Evolutionary conservation across 35 echinoderm and acorn worm species (phyloP), one percentile per base, ranked within the genome.

Genomic region (Strongylocentrotus purpuratus): DNA sequence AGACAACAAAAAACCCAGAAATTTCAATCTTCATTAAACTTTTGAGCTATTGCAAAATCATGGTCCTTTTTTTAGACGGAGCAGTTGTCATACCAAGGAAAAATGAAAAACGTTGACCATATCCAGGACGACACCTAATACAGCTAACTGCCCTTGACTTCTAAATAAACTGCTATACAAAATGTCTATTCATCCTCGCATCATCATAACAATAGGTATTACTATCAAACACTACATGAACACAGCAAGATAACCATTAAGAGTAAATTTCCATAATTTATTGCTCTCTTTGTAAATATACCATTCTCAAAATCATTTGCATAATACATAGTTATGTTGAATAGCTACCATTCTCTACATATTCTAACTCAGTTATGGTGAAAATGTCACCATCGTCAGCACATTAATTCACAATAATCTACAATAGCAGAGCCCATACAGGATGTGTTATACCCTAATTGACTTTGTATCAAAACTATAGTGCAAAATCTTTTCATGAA

Each of bases 211-310:
- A 41, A 41, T 41, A 41, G n/a, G 35, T 41, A 41, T n/a, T 41
- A 41, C 35, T 41, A 41, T 41, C 35, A 41, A 41, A 41, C 35
- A 41, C 35, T 18, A 78, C 28, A 78, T 18, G 65, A n/a, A 7
- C 65, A 78, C 7, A 8, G 65, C 20, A n/a, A 78, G 65, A 78
- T 78, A 78, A 78, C 6, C 28, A 78, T 70, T n/a, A n/a, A n/a
- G 65, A 28, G 9, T 89, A 41, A 89, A 89, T 89, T 89, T 89
- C 45, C 33, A 89, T 89, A 89, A 89, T 89, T 89, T 89, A 89
- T 89, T 89, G 87, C 87, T 89, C 45, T 89, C 87, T 89, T 78
- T 78, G 65, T 78, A 78, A 22, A 78, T 78, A 78, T 78, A 78
- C 65, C 65, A 78, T 78, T 78, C 65, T 78, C 28, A 78, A 78